Evolutionary conservation across 2,888 invertebrate genomes (phyloP), one percentile per base, ranked within the genome.

Genomic region (Melipona bicolor): DNA sequence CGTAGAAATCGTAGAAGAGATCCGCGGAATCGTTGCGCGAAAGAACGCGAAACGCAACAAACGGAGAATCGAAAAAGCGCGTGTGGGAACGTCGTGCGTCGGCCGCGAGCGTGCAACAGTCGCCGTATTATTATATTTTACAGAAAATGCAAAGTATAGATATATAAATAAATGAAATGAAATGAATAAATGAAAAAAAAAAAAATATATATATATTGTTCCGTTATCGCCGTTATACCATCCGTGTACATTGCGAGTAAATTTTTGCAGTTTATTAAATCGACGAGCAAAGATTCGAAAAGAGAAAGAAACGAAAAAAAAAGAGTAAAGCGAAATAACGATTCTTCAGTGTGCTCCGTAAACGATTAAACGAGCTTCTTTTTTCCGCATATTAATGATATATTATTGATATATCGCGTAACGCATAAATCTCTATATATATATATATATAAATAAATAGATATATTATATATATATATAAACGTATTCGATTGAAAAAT

Each of bases 111-210:
- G 87, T 82, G 84, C 87, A 89, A 86, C 91, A 90, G 90, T 91
- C 92, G 91, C 90, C 92, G 92, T 90, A 92, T 89, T 92, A 92
- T 92, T 91, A 92, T 93, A 92, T 93, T 93, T 93, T 93, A 92
- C 93, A 92, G 92, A 93, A 43, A 43, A 92, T 92, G 89, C 91
- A 92, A 90, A 91, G 83, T 91, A 91, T 92, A 91, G 90, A 92
- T 89, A 90, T 91, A 90, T 89, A 89, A 83, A 84, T 81, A 86
- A 87, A 85, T 81, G 75, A 83, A 43, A 9, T 43, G 43, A 43
- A 43, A 70, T 86, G 82, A 84, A 88, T 83, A 82, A 75, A 84
- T 83, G 78, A 68, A 9, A 43, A 43, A 43, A 43, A 32, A 32
- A 43, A 43, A 43, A 43, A 32, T 32, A 83, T 83, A 83, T 83